These are phyloP conservation scores for Danaus plexippus DNA, from an alignment of 1,140 invertebrate species.

Conservation along the genomic window DNA sequence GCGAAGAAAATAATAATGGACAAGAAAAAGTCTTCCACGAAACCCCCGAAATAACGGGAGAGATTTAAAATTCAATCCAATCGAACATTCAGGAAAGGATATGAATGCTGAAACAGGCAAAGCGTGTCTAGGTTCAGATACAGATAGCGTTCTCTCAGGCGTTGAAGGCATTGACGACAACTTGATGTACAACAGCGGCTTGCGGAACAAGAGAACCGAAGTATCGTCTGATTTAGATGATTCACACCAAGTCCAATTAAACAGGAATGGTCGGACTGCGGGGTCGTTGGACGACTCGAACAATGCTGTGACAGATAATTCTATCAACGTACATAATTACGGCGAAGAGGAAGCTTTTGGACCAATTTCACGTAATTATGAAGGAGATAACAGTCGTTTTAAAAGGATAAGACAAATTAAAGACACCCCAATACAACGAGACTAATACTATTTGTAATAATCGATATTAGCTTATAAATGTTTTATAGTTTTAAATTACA, in stretches of 20 bases:
- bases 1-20: conserved; percentile 1
- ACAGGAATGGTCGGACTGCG: conserved; percentile 14
- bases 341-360: conserved; percentile 46
- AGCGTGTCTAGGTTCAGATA: conserved; percentile 45
- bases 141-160: conserved; percentile 44
- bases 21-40: no score
- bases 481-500: no score
- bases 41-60: not conserved
- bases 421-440: conserved; percentile 11
- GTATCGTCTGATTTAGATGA: conserved; percentile 13
- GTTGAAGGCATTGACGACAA: conserved; percentile 53
- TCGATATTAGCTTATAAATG: no score
- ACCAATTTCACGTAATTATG: conserved; percentile 34
- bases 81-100: no score
- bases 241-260: conserved; percentile 13
- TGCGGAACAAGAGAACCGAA: conserved; percentile 31
- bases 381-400: conserved; percentile 42
- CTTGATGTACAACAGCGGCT: conserved; percentile 43
- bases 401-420: conserved; percentile 55
- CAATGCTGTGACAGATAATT: conserved; percentile 25
- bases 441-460: no score
- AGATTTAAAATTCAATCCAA: conserved; percentile 8
- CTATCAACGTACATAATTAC: conserved; percentile 29
- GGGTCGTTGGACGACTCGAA: conserved; percentile 20
- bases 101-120: conserved; percentile 27